Conservation (phyloP, 1,140 invertebrate species). For the Phenacoccus solenopsis region DNA sequence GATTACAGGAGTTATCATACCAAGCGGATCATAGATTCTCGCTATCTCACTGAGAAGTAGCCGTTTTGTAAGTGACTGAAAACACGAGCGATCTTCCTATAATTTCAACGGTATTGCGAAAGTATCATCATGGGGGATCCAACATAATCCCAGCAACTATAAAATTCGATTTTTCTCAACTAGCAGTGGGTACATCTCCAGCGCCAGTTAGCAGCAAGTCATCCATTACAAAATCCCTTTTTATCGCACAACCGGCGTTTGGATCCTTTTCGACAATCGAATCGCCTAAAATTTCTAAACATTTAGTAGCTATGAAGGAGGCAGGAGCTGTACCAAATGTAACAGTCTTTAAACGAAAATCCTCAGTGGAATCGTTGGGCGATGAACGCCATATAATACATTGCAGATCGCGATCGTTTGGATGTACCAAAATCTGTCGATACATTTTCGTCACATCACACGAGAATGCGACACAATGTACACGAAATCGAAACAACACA, state of each 20-base stretch:
- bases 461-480: conserved; percentile 22
- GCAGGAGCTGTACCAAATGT: conserved; percentile 31
- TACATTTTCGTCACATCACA: conserved; percentile 35
- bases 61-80: not conserved
- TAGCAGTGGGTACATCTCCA: not conserved
- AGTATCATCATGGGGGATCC: not conserved
- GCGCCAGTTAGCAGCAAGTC: conserved; percentile 11
- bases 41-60: not conserved
- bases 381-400: conserved; percentile 32
- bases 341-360: conserved; percentile 29
- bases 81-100: not conserved
- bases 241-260: not conserved
- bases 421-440: conserved; percentile 27
- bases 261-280: not conserved
- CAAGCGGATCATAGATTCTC: not conserved
- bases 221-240: conserved; percentile 7
- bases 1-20: not conserved
- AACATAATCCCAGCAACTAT: not conserved
- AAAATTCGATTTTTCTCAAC: not conserved
- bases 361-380: conserved; percentile 23
- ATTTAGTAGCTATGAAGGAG: conserved; percentile 30
- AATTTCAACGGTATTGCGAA: not conserved
- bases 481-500: conserved; percentile 26
- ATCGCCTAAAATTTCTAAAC: conserved; percentile 24
- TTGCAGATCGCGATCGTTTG: conserved; percentile 24